Percentiles rank a stretch among this genome's conserved stretches.
phyloP scores from a whole-genome alignment of 2,888 invertebrate genomes.

The Drosophila tanythrix region DNA sequence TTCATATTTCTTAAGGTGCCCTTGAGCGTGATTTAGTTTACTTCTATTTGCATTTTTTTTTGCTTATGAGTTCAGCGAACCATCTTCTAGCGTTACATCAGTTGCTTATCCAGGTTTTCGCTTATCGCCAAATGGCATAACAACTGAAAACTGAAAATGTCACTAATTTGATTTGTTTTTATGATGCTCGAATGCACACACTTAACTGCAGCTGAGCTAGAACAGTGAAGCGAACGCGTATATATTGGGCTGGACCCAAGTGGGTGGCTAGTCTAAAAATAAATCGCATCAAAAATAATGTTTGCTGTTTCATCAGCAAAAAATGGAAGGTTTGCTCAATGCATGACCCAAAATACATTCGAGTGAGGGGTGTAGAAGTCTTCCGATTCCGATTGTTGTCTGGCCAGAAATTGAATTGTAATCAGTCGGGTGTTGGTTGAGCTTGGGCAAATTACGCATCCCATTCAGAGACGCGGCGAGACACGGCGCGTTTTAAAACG shows the following conservation, averaged over 20 bases:
- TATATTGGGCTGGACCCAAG: constrained; percentile 30
- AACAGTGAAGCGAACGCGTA: constrained; percentile 12
- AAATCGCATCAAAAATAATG: constrained; percentile 38
- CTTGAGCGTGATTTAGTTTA: neutral
- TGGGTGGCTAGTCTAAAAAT: constrained; percentile 30
- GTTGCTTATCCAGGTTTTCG: constrained; percentile 19
- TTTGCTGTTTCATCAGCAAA: constrained; percentile 45
- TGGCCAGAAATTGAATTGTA: constrained; percentile 9
- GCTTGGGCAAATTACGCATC: constrained; percentile 70
- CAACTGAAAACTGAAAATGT: constrained; percentile 24
- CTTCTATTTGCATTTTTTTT: neutral
- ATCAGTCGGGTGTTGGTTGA: constrained; percentile 6
- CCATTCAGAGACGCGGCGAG: constrained; percentile 60
- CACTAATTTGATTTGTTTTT: constrained; percentile 9
- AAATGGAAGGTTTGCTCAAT: neutral
- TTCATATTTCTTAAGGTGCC: constrained; percentile 12
- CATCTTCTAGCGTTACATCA: neutral
- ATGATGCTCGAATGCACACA: constrained; percentile 8
- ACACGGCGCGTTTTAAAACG: constrained; percentile 60
- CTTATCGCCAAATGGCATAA: constrained; percentile 31
- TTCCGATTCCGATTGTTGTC: constrained; percentile 13
- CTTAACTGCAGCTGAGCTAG: neutral
- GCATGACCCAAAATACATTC: constrained; percentile 48
- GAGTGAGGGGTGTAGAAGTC: neutral
- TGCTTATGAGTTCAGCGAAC: constrained; percentile 36